These are phyloP conservation scores for Enteromius treurensis DNA, from an alignment of 2,797 vertebrate species.

Conservation along the genomic window DNA sequence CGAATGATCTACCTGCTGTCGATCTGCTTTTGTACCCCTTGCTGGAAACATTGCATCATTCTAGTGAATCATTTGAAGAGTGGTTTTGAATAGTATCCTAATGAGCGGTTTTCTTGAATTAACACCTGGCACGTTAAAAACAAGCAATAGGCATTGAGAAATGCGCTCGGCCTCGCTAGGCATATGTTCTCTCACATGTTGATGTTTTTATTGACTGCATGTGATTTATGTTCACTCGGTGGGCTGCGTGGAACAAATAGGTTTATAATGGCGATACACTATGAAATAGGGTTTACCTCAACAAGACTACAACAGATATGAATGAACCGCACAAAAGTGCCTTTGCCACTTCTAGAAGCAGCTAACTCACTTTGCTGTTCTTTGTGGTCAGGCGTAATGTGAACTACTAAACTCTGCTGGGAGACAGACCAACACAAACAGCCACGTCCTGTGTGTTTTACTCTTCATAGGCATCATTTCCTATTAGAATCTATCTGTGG, in stretches of 20 bases:
- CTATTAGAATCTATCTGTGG: slow-evolving; percentile 62
- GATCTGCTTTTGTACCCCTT: neutral
- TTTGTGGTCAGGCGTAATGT: slow-evolving; percentile 56
- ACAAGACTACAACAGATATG: slow-evolving; percentile 56
- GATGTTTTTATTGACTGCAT: slow-evolving; percentile 52
- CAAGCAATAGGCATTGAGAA: neutral
- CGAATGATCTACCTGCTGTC: neutral
- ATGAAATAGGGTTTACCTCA: slow-evolving; percentile 58
- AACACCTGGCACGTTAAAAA: slow-evolving; percentile 28
- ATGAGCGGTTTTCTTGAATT: slow-evolving; percentile 32
- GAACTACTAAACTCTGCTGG: slow-evolving; percentile 60
- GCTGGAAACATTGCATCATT: slow-evolving; percentile 15
- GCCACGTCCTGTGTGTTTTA: slow-evolving; percentile 62
- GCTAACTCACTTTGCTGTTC: slow-evolving; percentile 54
- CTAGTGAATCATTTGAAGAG: slow-evolving; percentile 1
- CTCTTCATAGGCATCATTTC: slow-evolving; percentile 58
- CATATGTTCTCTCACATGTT: slow-evolving; percentile 26
- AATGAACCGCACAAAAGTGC: slow-evolving; percentile 57
- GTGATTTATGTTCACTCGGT: slow-evolving; percentile 52
- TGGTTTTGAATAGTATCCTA: slow-evolving; percentile 13
- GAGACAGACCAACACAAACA: slow-evolving; percentile 61
- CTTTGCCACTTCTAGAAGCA: slow-evolving; percentile 54
- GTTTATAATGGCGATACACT: slow-evolving; percentile 59
- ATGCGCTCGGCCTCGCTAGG: neutral
- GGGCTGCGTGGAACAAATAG: slow-evolving; percentile 51